Conservation (phyloP, 2,888 invertebrate species). For the Catotricha subobsoleta region DNA sequence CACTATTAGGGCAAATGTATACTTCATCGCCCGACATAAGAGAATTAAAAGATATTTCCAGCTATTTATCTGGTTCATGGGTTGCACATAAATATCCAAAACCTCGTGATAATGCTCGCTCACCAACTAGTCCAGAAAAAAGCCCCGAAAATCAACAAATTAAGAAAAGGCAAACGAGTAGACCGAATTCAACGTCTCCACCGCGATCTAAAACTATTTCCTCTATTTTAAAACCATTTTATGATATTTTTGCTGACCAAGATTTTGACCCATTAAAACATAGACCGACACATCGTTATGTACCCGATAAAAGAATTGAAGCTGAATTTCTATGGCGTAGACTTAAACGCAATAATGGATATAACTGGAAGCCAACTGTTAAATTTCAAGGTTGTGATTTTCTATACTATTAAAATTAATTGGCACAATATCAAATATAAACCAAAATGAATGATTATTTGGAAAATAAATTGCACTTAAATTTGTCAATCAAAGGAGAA, state of each 20-base stretch:
- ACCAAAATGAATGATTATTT: no score
- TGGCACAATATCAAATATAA: no score
- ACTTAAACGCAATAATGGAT: slow-evolving; percentile 13
- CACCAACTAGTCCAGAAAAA: slow-evolving; percentile 36
- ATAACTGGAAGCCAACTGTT: slow-evolving; percentile 16
- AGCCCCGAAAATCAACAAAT: slow-evolving; percentile 16
- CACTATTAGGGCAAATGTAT: slow-evolving; percentile 58
- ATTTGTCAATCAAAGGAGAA: no score
- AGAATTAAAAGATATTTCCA: slow-evolving; percentile 58
- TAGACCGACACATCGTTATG: slow-evolving; percentile 57
- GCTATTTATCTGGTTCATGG: slow-evolving; percentile 63
- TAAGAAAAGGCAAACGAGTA: slow-evolving; percentile 11
- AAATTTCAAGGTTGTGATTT: slow-evolving; percentile 23
- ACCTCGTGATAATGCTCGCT: slow-evolving; percentile 46
- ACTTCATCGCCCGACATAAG: slow-evolving; percentile 64
- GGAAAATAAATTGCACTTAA: no score
- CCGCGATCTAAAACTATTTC: slow-evolving; percentile 31
- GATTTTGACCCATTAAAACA: slow-evolving; percentile 58
- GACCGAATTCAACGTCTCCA: slow-evolving; percentile 31
- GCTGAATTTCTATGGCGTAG: slow-evolving; percentile 19
- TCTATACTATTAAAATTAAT: background rate
- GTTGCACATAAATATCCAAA: slow-evolving; percentile 61
- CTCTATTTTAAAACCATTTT: slow-evolving; percentile 28
- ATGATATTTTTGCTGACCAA: slow-evolving; percentile 42
- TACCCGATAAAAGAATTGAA: slow-evolving; percentile 31